Percentiles rank a stretch among this genome's conserved stretches.
phyloP scores from a whole-genome alignment of 2,113 vertebrate genomes.

The Plecturocebus donacophilus region DNA sequence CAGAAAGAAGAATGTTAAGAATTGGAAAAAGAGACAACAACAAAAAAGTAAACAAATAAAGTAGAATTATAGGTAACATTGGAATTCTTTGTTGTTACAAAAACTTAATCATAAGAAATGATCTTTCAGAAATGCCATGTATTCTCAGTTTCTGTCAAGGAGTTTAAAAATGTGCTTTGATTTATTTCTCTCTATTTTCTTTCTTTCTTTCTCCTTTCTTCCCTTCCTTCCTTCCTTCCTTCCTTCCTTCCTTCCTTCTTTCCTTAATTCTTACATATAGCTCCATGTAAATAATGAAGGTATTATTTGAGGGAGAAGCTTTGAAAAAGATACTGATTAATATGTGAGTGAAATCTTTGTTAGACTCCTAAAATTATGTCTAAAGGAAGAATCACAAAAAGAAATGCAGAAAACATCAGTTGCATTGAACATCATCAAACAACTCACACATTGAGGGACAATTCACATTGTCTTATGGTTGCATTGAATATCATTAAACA shows the following conservation, averaged over 20 bases:
- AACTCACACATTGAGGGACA: neutral
- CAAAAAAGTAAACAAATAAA: neutral
- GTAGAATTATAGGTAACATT: neutral
- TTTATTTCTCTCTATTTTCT: neutral
- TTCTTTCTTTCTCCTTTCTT: too few relatives aligned
- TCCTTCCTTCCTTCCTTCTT: neutral
- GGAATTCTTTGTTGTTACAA: neutral
- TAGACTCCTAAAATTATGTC: neutral
- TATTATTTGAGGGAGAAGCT: neutral
- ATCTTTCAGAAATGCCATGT: neutral
- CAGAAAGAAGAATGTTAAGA: neutral
- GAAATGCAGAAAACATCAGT: neutral
- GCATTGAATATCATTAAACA: neutral
- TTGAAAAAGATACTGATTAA: neutral
- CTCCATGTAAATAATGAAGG: neutral
- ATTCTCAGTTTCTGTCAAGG: neutral
- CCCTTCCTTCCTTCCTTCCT: rapidly evolving
- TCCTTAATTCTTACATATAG: neutral
- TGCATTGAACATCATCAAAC: neutral
- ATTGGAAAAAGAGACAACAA: neutral
- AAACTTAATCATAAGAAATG: neutral
- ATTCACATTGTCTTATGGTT: neutral
- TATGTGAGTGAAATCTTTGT: neutral
- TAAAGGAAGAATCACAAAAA: neutral
- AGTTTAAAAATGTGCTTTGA: neutral